phyloP scores from a whole-genome alignment of 1,140 invertebrate species.

The Trypoxylus dichotomus region DNA sequence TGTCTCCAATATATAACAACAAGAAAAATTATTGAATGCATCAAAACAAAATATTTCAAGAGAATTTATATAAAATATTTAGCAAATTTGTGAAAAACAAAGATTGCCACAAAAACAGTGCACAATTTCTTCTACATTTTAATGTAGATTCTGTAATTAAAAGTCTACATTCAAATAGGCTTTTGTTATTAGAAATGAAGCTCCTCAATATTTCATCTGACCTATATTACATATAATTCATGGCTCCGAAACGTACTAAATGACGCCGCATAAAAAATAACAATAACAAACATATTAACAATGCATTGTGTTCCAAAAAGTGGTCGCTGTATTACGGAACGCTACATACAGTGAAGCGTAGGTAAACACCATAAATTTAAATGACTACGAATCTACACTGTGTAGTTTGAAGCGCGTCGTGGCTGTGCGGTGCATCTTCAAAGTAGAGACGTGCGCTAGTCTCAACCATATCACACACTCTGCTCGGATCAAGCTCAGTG shows the following conservation, averaged over 20 bases:
- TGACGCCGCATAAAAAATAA: not conserved
- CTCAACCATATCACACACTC: slow-evolving; percentile 22
- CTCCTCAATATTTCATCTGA: not conserved
- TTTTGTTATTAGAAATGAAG: not conserved
- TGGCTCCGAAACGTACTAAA: not conserved
- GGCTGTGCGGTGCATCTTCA: not conserved
- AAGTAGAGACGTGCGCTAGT: not conserved
- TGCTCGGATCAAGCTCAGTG: slow-evolving; percentile 4
- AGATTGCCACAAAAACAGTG: too few species aligned
- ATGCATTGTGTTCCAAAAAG: slow-evolving; percentile 19
- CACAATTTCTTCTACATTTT: too few species aligned
- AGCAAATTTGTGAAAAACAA: too few species aligned
- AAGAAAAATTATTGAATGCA: too few species aligned
- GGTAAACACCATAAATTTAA: slow-evolving; percentile 23
- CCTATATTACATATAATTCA: not conserved
- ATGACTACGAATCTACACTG: slow-evolving; percentile 18
- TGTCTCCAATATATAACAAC: too few species aligned
- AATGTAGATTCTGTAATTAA: too few species aligned
- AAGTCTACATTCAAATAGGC: not conserved
- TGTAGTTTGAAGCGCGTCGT: not conserved
- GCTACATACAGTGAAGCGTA: not conserved
- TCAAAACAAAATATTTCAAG: too few species aligned
- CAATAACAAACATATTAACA: slow-evolving; percentile 17
- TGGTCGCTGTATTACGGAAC: not conserved
- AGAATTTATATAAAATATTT: too few species aligned